Evolutionary conservation across 2,113 vertebrate species (phyloP).

Genomic region (Chamaea fasciata): DNA sequence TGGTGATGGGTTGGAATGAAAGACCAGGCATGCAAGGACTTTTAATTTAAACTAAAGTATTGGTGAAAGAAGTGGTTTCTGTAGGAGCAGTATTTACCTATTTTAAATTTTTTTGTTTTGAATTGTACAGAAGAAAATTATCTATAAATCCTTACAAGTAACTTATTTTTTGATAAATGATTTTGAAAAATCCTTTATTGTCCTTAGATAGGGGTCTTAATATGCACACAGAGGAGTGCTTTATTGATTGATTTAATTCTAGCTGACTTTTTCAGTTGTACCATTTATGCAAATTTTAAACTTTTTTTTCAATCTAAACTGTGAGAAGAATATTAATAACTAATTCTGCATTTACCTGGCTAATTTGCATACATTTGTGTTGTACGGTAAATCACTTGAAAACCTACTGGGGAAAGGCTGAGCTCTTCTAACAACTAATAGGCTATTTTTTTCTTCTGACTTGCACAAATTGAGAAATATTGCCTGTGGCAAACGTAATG

Average conservation of each 20-base stretch:
- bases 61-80: neutral
- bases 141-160: slow-evolving; percentile 15
- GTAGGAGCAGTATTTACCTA: neutral
- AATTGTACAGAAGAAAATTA: neutral
- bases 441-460: slow-evolving; percentile 69
- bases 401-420: slow-evolving; percentile 60
- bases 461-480: slow-evolving; percentile 72
- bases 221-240: neutral
- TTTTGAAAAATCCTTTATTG: neutral
- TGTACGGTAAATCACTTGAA: slow-evolving; percentile 56
- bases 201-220: neutral
- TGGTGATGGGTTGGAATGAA: neutral
- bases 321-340: slow-evolving; percentile 70
- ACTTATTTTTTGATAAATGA: slow-evolving; percentile 35
- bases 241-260: slow-evolving; percentile 78
- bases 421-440: slow-evolving; percentile 65
- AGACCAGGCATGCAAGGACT: neutral
- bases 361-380: slow-evolving; percentile 70
- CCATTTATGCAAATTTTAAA: slow-evolving; percentile 66
- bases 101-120: neutral
- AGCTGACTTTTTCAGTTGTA: slow-evolving; percentile 71
- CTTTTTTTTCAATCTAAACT: slow-evolving; percentile 59
- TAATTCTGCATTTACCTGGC: slow-evolving; percentile 64
- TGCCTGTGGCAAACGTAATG: slow-evolving; percentile 70
- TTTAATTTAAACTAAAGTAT: neutral